Conservation (phyloP, 2,113 vertebrate species). For the Xenopus laevis region DNA sequence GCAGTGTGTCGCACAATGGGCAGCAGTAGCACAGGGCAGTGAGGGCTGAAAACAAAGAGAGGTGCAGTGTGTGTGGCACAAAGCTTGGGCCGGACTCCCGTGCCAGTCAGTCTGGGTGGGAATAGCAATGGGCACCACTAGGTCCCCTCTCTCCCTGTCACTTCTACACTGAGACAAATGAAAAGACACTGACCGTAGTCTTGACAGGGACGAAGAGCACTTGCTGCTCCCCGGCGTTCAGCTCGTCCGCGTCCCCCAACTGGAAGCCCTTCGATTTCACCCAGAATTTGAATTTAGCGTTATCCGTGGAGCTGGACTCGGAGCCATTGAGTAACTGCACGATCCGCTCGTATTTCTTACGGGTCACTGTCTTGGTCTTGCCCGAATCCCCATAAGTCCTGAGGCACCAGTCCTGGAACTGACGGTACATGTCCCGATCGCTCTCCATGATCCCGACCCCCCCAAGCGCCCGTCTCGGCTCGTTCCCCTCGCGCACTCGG, state of each 20-base stretch:
- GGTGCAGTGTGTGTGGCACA: slow-evolving; percentile 24
- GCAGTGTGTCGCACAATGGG: slow-evolving; percentile 21
- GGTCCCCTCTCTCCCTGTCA: slow-evolving; percentile 48
- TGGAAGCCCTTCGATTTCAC: slow-evolving; percentile 85
- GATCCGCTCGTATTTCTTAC: slow-evolving; percentile 82
- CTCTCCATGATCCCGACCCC: slow-evolving; percentile 72
- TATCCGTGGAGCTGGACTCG: slow-evolving; percentile 79
- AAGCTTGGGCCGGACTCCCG: slow-evolving; percentile 12
- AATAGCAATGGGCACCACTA: slow-evolving; percentile 54
- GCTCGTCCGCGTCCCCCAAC: slow-evolving; percentile 73
- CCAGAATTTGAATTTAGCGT: slow-evolving; percentile 87
- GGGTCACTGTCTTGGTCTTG: slow-evolving; percentile 85
- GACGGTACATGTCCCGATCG: slow-evolving; percentile 82
- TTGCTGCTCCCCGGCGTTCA: slow-evolving; percentile 66
- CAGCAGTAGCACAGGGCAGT: slow-evolving; percentile 16
- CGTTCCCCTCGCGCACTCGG: slow-evolving; percentile 59
- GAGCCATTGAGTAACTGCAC: slow-evolving; percentile 79
- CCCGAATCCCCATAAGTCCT: slow-evolving; percentile 82
- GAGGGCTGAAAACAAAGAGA: slow-evolving; percentile 31
- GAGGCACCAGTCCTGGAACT: slow-evolving; percentile 84
- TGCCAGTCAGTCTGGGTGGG: slow-evolving; percentile 46
- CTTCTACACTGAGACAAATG: slow-evolving; percentile 43
- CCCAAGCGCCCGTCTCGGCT: slow-evolving; percentile 50
- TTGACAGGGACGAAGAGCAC: slow-evolving; percentile 82
- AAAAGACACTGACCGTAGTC: slow-evolving; percentile 80